Evolutionary conservation across 2,888 invertebrate genomes (phyloP).

Genomic region (Mesorhabditis belari): DNA sequence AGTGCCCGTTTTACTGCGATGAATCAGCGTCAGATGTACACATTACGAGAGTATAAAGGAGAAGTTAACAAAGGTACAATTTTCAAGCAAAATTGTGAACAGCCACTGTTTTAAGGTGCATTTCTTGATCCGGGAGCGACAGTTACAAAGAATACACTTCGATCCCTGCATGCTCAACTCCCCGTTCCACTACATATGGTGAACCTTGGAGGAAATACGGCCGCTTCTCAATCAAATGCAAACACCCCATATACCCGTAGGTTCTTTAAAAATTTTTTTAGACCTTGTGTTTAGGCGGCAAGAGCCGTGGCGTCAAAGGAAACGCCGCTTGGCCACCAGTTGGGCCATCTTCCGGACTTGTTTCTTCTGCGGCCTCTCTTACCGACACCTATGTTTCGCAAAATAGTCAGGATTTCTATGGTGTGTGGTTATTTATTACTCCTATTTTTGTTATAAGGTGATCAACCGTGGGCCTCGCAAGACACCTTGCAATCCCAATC

Average conservation of each 20-base stretch:
- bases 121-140: constrained; percentile 12
- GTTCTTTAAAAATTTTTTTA: not conserved
- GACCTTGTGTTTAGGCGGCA: not conserved
- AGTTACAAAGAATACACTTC: constrained; percentile 16
- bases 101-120: too few relatives aligned
- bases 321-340: not conserved
- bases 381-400: constrained; percentile 7
- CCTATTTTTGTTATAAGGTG: not conserved
- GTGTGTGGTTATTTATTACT: not conserved
- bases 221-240: not conserved
- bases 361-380: not conserved
- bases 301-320: not conserved
- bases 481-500: not conserved
- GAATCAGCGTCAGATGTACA: constrained; percentile 18
- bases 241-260: not conserved
- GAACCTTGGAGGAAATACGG: constrained; percentile 3
- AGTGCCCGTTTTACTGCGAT: not conserved
- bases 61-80: not conserved
- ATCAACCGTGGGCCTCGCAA: not conserved
- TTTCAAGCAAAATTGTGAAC: constrained; percentile 4
- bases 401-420: constrained; percentile 1
- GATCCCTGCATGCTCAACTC: constrained; percentile 9
- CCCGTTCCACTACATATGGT: constrained; percentile 32
- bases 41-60: constrained; percentile 21
- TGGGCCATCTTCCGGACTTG: not conserved